Evolutionary conservation across 1,140 invertebrate species (phyloP).

Genomic region (Aricia agestis): DNA sequence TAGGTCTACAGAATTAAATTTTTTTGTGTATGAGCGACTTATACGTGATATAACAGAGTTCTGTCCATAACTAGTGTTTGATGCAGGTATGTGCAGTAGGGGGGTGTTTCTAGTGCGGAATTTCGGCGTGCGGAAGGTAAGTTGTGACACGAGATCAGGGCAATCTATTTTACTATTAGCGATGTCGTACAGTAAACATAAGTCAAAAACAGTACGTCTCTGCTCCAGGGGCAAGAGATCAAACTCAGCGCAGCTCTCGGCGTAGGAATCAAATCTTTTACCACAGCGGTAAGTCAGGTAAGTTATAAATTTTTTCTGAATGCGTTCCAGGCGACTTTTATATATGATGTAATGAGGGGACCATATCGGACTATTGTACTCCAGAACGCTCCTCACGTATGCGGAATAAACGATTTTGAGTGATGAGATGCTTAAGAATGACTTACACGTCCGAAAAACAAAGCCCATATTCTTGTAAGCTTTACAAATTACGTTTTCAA

Average conservation of each 20-base stretch:
- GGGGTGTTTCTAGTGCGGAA: neutral
- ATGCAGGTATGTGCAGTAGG: no score
- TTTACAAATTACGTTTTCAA: neutral
- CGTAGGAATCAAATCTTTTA: neutral
- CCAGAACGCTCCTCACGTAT: neutral
- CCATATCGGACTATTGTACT: neutral
- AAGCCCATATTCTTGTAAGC: slow-evolving; percentile 11
- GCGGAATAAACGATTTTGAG: neutral
- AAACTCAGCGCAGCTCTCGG: neutral
- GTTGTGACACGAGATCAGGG: no score
- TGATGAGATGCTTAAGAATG: neutral
- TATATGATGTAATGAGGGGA: neutral
- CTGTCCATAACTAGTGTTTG: no score
- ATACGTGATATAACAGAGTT: no score
- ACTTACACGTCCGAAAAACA: neutral
- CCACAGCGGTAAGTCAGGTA: neutral
- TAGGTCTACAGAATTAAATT: no score
- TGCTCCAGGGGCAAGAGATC: neutral
- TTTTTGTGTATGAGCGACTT: no score
- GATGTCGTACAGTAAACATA: no score
- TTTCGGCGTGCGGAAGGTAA: neutral
- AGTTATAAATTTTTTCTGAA: neutral
- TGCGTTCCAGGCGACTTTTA: neutral
- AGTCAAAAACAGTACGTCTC: no score
- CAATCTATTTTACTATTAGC: no score